Evolutionary conservation across 2,113 vertebrate genomes (phyloP).

Genomic region (Rhabdomys dilectus): DNA sequence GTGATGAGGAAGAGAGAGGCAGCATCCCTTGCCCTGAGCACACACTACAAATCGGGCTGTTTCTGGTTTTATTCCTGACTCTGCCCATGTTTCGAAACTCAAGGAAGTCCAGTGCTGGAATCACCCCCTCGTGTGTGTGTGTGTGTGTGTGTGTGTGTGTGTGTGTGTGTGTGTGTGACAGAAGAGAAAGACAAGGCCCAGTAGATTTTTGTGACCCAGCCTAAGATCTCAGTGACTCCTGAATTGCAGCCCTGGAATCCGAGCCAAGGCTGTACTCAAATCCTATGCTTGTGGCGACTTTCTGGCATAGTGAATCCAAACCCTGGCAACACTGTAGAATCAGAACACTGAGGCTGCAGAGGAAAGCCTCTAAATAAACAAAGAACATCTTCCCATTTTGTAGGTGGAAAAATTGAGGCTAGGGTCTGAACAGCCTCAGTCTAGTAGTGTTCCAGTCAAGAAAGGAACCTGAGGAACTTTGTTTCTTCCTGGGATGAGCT

Average conservation of each 20-base stretch:
- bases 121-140: neutral
- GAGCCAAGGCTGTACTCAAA: neutral
- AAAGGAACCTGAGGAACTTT: neutral
- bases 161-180: neutral
- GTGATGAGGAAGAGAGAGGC: too few species aligned
- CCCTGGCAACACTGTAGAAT: neutral
- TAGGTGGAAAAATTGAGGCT: neutral
- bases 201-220: neutral
- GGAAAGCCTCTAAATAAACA: neutral
- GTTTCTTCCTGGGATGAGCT: neutral
- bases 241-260: neutral
- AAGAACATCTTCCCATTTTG: neutral
- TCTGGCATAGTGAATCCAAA: neutral
- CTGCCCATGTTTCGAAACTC: neutral
- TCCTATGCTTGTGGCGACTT: neutral
- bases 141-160: neutral
- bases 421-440: neutral
- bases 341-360: neutral
- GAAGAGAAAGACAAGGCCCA: neutral
- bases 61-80: neutral
- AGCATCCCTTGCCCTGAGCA: neutral
- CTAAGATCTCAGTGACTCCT: neutral
- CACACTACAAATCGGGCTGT: fast-evolving
- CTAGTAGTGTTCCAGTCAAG: neutral
- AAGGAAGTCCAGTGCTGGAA: neutral